Conservation (phyloP, 2,797 vertebrate genomes). For the Sphenodon punctatus region DNA sequence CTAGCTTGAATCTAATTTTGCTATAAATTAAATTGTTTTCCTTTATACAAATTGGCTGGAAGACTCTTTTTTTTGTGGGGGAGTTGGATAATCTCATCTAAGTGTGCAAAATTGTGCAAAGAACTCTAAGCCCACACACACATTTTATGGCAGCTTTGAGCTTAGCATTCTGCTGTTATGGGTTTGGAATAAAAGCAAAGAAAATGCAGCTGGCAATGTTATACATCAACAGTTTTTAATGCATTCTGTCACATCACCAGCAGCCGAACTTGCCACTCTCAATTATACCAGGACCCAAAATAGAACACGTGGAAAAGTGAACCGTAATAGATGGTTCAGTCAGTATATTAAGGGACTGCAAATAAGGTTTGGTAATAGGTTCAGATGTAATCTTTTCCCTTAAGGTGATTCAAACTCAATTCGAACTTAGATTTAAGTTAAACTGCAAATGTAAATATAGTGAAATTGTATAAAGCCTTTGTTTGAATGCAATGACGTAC, state of each 20-base stretch:
- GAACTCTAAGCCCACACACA: not conserved
- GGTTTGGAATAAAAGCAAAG: slow-evolving; percentile 23
- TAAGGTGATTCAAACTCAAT: slow-evolving; percentile 12
- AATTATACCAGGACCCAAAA: slow-evolving; percentile 37
- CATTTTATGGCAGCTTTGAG: not conserved
- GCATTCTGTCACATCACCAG: slow-evolving; percentile 22
- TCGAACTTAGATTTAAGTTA: slow-evolving; percentile 36
- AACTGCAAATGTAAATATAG: slow-evolving; percentile 20
- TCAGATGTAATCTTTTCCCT: slow-evolving; percentile 7
- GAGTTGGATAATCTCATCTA: not conserved
- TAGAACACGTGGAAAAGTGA: slow-evolving; percentile 37
- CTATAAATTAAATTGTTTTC: too few species aligned
- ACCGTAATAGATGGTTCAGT: slow-evolving; percentile 7
- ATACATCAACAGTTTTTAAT: slow-evolving; percentile 38
- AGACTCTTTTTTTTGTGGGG: too few species aligned
- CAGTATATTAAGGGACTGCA: slow-evolving; percentile 8
- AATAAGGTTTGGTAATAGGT: slow-evolving; percentile 20
- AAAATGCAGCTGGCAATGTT: not conserved
- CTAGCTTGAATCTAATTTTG: not conserved
- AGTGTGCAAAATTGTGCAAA: not conserved
- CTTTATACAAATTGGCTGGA: not conserved
- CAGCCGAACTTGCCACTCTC: slow-evolving; percentile 36
- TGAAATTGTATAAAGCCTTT: not conserved
- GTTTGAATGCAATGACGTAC: not conserved
- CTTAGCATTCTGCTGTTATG: not conserved